Conservation (phyloP, 2,797 vertebrate genomes). For the Phataginus tetradactyla region DNA sequence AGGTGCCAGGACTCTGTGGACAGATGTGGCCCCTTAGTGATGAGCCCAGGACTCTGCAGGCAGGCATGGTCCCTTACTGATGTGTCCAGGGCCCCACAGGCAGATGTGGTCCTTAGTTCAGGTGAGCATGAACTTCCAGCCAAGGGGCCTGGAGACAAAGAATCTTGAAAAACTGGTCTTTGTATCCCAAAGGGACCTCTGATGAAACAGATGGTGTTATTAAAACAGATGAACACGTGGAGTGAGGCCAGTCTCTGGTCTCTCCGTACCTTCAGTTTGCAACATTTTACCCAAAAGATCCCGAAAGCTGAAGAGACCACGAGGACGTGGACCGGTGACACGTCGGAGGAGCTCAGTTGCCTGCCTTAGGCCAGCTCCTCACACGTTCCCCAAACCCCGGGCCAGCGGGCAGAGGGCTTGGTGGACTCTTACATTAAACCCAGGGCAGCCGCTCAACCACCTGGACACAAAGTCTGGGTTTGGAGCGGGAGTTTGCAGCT, state of each 20-base stretch:
- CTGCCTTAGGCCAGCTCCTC: fast-evolving
- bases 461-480: not conserved
- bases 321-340: not conserved
- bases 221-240: not conserved
- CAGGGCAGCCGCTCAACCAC: not conserved
- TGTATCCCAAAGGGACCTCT: not conserved
- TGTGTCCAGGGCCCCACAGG: not conserved
- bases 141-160: not conserved
- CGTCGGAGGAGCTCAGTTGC: not conserved
- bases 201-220: not conserved
- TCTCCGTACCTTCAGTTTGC: not conserved
- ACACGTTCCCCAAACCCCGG: not conserved
- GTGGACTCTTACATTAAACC: not conserved
- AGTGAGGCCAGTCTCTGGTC: not conserved
- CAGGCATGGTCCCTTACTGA: not conserved
- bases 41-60: not conserved
- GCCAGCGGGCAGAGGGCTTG: not conserved
- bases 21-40: not conserved
- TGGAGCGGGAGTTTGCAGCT: not conserved
- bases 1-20: not conserved
- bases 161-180: not conserved
- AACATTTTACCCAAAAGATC: not conserved
- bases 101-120: not conserved
- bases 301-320: not conserved
- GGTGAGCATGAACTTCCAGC: not conserved